A percentile compares a stretch with the other conserved stretches of the same genome.
phyloP scores from a whole-genome alignment of 2,113 vertebrate species.

The Anthoscopus minutus region DNA sequence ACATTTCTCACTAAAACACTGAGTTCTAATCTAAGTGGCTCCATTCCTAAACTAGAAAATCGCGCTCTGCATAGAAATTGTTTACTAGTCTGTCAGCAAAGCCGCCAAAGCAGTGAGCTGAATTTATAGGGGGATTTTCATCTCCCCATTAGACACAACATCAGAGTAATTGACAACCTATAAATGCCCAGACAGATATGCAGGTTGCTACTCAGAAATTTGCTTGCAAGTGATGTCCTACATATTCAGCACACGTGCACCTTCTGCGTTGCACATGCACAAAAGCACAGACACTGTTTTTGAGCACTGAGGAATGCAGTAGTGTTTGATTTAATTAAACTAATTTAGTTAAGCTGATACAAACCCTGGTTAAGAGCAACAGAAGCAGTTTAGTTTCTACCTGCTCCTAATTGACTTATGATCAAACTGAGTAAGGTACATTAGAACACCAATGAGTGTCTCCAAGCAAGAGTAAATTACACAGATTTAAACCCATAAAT shows the following conservation, averaged over 20 bases:
- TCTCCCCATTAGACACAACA: neutral
- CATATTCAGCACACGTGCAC: neutral
- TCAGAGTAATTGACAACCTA: neutral
- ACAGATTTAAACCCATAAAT: neutral
- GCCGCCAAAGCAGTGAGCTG: neutral
- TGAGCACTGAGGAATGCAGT: neutral
- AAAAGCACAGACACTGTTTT: neutral
- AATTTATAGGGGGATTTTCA: neutral
- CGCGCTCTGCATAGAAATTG: slow-evolving; percentile 16
- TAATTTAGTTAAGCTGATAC: neutral
- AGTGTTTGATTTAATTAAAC: slow-evolving; percentile 1
- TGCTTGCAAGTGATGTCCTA: neutral
- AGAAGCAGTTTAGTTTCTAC: neutral
- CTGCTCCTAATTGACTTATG: neutral
- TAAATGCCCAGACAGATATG: neutral
- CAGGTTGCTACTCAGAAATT: neutral
- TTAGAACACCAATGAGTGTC: neutral
- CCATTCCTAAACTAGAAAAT: slow-evolving; percentile 57
- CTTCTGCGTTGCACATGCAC: rapidly evolving
- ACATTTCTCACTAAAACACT: slow-evolving; percentile 56
- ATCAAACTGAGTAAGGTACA: neutral
- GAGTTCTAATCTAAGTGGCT: slow-evolving; percentile 58
- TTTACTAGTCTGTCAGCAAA: slow-evolving; percentile 47
- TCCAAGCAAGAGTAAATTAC: neutral
- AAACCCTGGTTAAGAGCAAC: neutral